Base-by-base conservation (phyloP, 1,140 invertebrate species). In the Orius insidiosus region DNA sequence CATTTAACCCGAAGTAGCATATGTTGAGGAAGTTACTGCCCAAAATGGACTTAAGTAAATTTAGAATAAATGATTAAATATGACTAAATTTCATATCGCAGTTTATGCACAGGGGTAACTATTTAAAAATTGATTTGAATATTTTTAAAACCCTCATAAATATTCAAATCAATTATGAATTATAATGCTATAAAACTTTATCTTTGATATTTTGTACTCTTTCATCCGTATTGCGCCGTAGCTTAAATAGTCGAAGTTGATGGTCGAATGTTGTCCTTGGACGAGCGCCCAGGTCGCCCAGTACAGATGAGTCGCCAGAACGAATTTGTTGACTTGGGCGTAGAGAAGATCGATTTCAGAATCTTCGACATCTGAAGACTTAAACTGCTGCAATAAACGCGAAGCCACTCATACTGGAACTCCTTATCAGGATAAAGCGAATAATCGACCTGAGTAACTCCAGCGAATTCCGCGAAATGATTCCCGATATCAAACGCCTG, bases 391-490 rank as follows among this genome's bases (percentile, higher is more conserved):
- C 5, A 93, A 59, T 93, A 93, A 36, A 70, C 66, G 49, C 63
- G 64, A 47, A 96, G 62, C 90, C 90, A 96, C n/a, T 65, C 58
- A 38, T 72, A 62, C 65, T 93, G 88, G 53, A 87, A 80, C 15
- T 79, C 74, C 58, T 77, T 71, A 45, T 68, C 68, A 0, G 93
- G 93, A 64, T 87, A 95, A 38, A 72, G 67, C 2, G 70, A 66
- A 61, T 78, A 85, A 59, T 89, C 79, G 4, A 80, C 74, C 53
- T 77, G 68, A 35, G 71, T 76, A 30, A 86, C 65, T 53, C 80
- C 93, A 56, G 85, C 85, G 74, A 89, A 97, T 73, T 98, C 94
- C 57, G 81, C 79, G 69, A 98, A 98, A 69, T 98, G 93, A 70
- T 98, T 96, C 10, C 80, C 94, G 61, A 98, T 93, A 66, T 98